Conservation (phyloP, 2,797 vertebrate species). For the Chrosomus eos region DNA sequence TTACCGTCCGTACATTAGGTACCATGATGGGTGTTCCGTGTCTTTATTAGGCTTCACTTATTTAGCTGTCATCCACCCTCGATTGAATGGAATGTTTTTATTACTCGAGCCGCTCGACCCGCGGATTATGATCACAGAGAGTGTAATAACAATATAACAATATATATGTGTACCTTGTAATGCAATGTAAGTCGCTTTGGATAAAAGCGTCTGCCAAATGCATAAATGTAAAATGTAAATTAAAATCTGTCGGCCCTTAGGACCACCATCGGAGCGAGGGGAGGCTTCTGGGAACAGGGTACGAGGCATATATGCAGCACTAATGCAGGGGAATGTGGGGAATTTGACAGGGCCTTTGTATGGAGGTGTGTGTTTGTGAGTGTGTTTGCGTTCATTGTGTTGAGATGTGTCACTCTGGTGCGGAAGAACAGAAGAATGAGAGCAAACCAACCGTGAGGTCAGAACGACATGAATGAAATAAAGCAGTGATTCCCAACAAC, state of each 20-base stretch:
- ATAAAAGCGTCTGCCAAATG: too few relatives aligned
- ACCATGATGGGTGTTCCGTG: too few relatives aligned
- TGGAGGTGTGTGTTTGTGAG: slow-evolving; percentile 50
- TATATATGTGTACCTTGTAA: too few relatives aligned
- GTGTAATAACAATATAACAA: too few relatives aligned
- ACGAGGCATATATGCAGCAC: slow-evolving; percentile 78
- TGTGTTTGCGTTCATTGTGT: slow-evolving; percentile 41
- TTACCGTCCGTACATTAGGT: too few relatives aligned
- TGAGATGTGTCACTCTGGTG: slow-evolving; percentile 42
- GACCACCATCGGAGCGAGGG: slow-evolving; percentile 37
- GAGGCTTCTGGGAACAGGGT: slow-evolving; percentile 69
- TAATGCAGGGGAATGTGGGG: slow-evolving; percentile 83
- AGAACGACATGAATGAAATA: neutral
- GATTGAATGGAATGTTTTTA: too few relatives aligned
- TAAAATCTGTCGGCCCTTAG: neutral
- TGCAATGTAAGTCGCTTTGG: too few relatives aligned
- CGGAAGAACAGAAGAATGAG: slow-evolving; percentile 71
- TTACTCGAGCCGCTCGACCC: too few relatives aligned
- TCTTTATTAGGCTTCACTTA: too few relatives aligned
- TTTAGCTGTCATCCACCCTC: too few relatives aligned
- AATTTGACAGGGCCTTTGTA: slow-evolving; percentile 80
- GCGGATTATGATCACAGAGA: too few relatives aligned
- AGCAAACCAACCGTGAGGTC: slow-evolving; percentile 59
- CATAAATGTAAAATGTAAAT: neutral
- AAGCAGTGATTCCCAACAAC: neutral